Base-by-base conservation (phyloP, 2,888 invertebrate species). In the Ennomos erosarius region DNA sequence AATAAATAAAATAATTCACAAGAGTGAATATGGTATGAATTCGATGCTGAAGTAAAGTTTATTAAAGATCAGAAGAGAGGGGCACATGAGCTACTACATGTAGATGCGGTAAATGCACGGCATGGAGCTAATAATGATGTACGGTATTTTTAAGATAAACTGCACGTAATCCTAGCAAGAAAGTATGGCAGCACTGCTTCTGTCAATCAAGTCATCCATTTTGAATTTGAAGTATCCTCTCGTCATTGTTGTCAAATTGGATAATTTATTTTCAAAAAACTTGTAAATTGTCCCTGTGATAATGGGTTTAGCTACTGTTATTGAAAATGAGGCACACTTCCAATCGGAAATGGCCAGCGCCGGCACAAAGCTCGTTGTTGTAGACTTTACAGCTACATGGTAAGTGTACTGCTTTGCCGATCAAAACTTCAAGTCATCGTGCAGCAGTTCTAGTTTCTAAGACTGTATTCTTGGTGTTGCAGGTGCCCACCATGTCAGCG, bases 401-500 rank as follows among this genome's bases (percentile, higher is more conserved):
- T 98, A 86, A 93, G 79, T 79, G 66, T 79, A 79, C 75, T 83
- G 73, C 47, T 33, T 3, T 44, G 37, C 10, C n/a, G 42, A 66
- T 71, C 64, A 84, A 87, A 84, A 74, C 67, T 76, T 77, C 82
- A 71, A 85, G 87, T 88, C 88, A 88, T 88, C 74, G 74, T 82
- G 64, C 58, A 61, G 53, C 55, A 55, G 57, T 56, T 55, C 52
- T 5, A 55, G 53, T 48, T 71, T 47, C 71, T 56, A 66, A 64
- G 69, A 64, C 57, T 70, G n/a, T n/a, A 9, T 56, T 53, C 35
- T 8, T 59, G 53, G 53, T 55, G 43, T 46, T 51, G 39, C 62
- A 98, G 98, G 98, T 99, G 99, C 88, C 98, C 98, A 1, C 99
- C 99, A 4, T 99, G 99, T 81, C 97, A 97, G 79, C 94, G 96